phyloP scores from a whole-genome alignment of 2,888 invertebrate genomes.

The Tridacna crocea region DNA sequence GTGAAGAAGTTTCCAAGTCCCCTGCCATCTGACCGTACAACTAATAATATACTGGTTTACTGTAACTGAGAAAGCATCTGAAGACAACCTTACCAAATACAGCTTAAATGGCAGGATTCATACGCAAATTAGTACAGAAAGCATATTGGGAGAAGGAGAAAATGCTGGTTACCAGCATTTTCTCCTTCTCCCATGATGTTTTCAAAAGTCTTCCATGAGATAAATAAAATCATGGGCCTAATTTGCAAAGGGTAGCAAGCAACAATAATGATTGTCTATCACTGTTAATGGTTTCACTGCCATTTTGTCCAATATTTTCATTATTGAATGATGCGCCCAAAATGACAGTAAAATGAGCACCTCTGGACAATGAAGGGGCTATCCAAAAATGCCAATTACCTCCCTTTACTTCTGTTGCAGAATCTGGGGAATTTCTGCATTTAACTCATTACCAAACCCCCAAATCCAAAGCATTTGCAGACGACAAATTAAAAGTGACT shows the following conservation, averaged over 20 bases:
- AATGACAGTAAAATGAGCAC: constrained; percentile 55
- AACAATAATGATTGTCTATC: constrained; percentile 50
- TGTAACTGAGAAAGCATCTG: no score
- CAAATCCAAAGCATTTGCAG: no score
- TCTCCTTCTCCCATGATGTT: no score
- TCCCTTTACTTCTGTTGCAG: not conserved
- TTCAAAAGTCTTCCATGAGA: no score
- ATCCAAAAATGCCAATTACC: constrained; percentile 12
- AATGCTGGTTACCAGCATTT: no score
- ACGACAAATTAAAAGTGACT: no score
- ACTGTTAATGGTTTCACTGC: constrained; percentile 38
- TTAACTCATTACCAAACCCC: not conserved
- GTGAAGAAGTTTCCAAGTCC: no score
- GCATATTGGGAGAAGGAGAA: no score
- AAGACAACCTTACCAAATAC: no score
- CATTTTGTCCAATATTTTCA: constrained; percentile 43
- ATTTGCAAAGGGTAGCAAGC: constrained; percentile 24
- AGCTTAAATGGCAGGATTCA: not conserved
- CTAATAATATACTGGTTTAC: no score
- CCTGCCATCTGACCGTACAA: no score
- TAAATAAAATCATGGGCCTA: constrained; percentile 20
- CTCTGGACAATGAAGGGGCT: constrained; percentile 13
- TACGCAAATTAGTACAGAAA: constrained; percentile 37
- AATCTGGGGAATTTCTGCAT: no score
- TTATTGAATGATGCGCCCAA: constrained; percentile 50